A percentile compares a stretch with the other conserved stretches of the same genome.
Evolutionary conservation across 2,797 vertebrate species (phyloP).

Genomic region (Lacerta bilineata): DNA sequence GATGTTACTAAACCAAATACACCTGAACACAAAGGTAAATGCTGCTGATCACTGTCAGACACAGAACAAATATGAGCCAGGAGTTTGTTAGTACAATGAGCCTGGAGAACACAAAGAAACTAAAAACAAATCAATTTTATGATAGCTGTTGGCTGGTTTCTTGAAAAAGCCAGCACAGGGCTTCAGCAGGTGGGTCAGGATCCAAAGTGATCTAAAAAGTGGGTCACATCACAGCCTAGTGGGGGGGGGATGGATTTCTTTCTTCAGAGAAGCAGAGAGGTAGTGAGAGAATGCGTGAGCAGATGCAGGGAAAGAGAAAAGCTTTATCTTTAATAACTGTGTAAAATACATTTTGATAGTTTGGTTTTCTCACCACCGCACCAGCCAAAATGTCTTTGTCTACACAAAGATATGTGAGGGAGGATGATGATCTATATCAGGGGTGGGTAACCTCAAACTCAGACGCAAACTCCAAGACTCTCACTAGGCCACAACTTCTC

Average conservation of each 20-base stretch:
- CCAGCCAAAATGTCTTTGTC: not conserved
- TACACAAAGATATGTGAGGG: too few species aligned
- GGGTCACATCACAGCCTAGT: not conserved
- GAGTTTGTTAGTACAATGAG: not conserved
- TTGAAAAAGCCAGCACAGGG: not conserved
- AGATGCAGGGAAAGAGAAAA: not conserved
- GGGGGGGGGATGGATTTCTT: not conserved
- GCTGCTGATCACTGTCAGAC: not conserved
- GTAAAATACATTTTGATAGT: not conserved
- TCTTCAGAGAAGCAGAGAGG: not conserved
- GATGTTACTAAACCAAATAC: conserved; percentile 6
- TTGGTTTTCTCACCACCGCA: not conserved
- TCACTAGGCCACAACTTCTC: too few species aligned
- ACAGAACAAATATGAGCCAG: not conserved
- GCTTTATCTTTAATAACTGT: not conserved
- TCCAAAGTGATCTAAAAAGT: not conserved
- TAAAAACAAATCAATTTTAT: not conserved
- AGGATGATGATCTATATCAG: too few species aligned
- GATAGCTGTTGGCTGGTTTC: not conserved
- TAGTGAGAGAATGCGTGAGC: not conserved
- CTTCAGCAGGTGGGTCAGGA: not conserved
- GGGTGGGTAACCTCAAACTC: too few species aligned
- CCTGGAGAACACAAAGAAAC: not conserved
- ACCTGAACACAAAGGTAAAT: not conserved
- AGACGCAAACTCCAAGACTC: too few species aligned